A percentile compares a stretch with the other conserved stretches of the same genome.
Evolutionary conservation across 2,888 invertebrate species (phyloP).

Genomic region (Hirtodrosophila cameraria): DNA sequence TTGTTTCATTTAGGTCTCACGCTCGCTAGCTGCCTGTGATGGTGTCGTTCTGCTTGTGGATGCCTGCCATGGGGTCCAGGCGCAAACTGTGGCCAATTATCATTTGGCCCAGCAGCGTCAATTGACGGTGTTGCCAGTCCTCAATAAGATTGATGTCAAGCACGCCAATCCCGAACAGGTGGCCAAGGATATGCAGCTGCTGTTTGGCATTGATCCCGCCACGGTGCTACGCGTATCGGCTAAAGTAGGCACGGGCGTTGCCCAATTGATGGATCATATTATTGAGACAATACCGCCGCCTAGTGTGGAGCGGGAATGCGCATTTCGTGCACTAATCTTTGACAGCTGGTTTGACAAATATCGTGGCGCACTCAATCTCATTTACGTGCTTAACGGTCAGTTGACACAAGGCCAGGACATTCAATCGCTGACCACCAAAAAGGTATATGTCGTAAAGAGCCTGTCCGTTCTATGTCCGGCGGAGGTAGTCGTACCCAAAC

Average conservation of each 20-base stretch:
- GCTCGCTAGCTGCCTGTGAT: constrained; percentile 96
- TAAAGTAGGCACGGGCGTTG: constrained; percentile 94
- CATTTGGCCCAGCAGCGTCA: constrained; percentile 94
- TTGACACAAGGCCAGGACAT: constrained; percentile 91
- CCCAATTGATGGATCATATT: constrained; percentile 90
- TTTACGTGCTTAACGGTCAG: constrained; percentile 91
- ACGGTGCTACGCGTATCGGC: constrained; percentile 94
- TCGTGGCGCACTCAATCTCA: constrained; percentile 91
- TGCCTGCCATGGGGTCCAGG: constrained; percentile 97
- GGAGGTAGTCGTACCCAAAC: constrained; percentile 87
- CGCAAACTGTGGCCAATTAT: constrained; percentile 99
- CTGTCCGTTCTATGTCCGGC: constrained; percentile 92
- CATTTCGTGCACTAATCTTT: constrained; percentile 93
- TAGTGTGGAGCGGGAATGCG: constrained; percentile 85
- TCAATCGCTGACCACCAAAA: constrained; percentile 88
- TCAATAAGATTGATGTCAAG: constrained; percentile 98
- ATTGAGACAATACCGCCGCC: constrained; percentile 92
- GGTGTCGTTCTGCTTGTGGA: constrained; percentile 97
- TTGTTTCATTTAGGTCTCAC: constrained; percentile 87
- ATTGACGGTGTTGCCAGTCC: constrained; percentile 93
- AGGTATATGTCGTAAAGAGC: constrained; percentile 91
- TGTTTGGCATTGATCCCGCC: constrained; percentile 92
- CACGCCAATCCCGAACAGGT: constrained; percentile 94
- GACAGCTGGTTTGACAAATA: constrained; percentile 97
- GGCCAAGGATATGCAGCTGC: constrained; percentile 89